Conservation (phyloP, 2,113 vertebrate genomes). For the Platanista minor region DNA sequence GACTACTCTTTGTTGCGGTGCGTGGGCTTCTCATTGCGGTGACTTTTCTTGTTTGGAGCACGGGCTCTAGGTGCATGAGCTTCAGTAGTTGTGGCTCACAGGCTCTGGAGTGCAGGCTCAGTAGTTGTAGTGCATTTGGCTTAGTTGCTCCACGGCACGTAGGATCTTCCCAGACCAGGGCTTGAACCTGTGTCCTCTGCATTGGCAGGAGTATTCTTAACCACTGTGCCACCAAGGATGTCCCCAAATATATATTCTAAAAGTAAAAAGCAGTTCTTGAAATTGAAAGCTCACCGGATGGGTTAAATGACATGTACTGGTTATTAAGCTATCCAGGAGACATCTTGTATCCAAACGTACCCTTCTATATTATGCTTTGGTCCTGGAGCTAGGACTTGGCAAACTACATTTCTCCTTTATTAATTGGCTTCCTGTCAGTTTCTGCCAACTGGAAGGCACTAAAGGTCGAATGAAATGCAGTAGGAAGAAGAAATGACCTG, state of each 20-base stretch:
- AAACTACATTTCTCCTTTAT: neutral
- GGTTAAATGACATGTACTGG: neutral
- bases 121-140: no score
- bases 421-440: neutral
- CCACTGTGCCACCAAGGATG: no score
- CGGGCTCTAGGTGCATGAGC: no score
- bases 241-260: neutral
- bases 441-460: neutral
- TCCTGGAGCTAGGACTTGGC: neutral
- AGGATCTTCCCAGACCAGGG: no score
- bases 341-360: neutral
- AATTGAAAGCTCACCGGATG: neutral
- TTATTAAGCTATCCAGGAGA: neutral
- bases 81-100: no score
- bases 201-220: no score
- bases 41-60: no score
- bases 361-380: neutral
- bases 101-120: no score
- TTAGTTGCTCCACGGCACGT: no score
- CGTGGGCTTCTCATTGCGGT: no score
- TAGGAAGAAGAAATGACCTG: neutral
- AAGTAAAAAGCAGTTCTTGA: neutral
- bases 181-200: no score
- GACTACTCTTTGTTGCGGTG: no score
- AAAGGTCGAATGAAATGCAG: neutral